These are phyloP conservation scores for Cyclopterus lumpus DNA, from an alignment of 2,797 vertebrate genomes.

Conservation along the genomic window DNA sequence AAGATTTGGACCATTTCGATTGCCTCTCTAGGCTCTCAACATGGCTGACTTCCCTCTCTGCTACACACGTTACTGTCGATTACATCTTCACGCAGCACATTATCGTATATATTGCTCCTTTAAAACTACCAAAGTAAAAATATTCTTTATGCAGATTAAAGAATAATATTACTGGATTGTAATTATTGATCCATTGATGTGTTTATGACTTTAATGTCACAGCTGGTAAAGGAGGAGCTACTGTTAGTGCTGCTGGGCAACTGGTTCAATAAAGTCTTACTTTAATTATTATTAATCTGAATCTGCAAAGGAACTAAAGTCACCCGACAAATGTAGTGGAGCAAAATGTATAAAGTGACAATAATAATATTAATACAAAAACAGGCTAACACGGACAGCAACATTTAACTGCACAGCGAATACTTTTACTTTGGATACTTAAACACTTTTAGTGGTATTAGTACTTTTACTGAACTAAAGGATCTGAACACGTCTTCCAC, in stretches of 20 bases:
- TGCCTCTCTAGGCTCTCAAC: too few species aligned
- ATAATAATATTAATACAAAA: background rate
- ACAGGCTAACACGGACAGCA: too few species aligned
- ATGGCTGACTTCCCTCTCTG: too few species aligned
- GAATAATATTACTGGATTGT: background rate
- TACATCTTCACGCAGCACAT: too few species aligned
- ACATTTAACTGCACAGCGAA: background rate
- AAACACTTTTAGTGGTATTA: background rate
- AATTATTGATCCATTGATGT: background rate
- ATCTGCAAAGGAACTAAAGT: background rate
- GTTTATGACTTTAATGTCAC: background rate
- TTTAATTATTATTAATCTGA: background rate
- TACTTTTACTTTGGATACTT: background rate
- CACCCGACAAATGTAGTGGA: background rate
- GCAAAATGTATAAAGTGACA: background rate
- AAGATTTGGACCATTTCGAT: too few species aligned
- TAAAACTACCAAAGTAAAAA: background rate
- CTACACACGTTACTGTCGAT: too few species aligned
- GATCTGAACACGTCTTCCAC: background rate
- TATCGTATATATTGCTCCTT: too few species aligned
- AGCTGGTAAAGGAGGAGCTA: background rate
- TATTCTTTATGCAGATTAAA: background rate
- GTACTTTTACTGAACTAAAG: background rate
- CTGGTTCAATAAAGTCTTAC: background rate
- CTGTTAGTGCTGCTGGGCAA: background rate